Evolutionary conservation across 2,113 vertebrate species (phyloP).

Genomic region (Crotalus horridus): DNA sequence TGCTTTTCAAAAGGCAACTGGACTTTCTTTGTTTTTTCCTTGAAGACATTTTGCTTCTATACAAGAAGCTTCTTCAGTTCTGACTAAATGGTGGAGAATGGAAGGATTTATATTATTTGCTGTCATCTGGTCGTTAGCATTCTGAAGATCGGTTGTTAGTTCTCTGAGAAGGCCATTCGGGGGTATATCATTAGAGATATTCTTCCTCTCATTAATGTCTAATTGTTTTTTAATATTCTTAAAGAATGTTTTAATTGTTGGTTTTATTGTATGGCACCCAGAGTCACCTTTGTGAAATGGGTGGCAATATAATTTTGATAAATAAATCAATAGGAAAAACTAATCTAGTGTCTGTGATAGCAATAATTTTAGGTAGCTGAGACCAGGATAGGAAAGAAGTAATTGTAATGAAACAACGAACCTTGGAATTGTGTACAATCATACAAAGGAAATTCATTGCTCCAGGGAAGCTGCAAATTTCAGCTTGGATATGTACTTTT

Average conservation of each 20-base stretch:
- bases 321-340: background rate
- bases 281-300: background rate
- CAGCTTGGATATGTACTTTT: constrained; percentile 32
- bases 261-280: background rate
- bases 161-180: no score
- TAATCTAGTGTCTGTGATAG: background rate
- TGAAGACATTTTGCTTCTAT: no score
- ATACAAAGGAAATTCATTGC: constrained; percentile 29
- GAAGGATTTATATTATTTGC: no score
- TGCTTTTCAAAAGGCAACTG: no score
- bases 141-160: no score
- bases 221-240: background rate
- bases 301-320: background rate
- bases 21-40: no score
- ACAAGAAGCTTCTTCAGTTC: no score
- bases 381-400: constrained; percentile 32
- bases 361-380: constrained; percentile 36
- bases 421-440: constrained; percentile 50
- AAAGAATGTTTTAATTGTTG: background rate
- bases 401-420: constrained; percentile 40
- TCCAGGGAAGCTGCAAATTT: constrained; percentile 41
- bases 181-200: background rate
- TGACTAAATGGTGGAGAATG: no score
- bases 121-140: no score
- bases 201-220: background rate